Conservation (phyloP, 2,797 vertebrate genomes). For the Oryzias sinensis region DNA sequence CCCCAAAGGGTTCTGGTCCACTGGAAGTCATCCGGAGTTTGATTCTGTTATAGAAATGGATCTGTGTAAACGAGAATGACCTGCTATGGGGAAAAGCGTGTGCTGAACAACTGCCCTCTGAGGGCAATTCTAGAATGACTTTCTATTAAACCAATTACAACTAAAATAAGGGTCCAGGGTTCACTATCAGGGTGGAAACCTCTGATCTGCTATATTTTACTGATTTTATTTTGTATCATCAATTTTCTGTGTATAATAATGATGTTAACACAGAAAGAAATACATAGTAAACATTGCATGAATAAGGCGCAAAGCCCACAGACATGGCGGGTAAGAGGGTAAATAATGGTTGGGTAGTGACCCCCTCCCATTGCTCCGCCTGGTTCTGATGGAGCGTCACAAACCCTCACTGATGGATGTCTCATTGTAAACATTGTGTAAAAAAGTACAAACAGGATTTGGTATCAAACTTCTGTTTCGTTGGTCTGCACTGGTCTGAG, state of each 20-base stretch:
- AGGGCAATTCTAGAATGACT: too few species aligned
- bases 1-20: not conserved
- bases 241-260: too few species aligned
- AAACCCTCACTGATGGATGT: slow-evolving; percentile 20
- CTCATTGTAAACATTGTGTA: slow-evolving; percentile 61
- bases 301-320: slow-evolving; percentile 22
- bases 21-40: slow-evolving; percentile 14
- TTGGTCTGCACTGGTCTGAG: slow-evolving; percentile 29
- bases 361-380: slow-evolving; percentile 19
- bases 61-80: slow-evolving; percentile 57
- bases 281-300: not conserved
- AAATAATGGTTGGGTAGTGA: too few species aligned
- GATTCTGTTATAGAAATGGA: slow-evolving; percentile 11
- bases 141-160: too few species aligned
- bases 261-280: too few species aligned
- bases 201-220: too few species aligned
- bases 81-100: slow-evolving; percentile 26
- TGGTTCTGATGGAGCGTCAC: slow-evolving; percentile 24
- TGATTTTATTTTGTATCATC: too few species aligned
- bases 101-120: too few species aligned
- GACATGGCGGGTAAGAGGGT: too few species aligned
- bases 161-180: too few species aligned
- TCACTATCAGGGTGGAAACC: too few species aligned
- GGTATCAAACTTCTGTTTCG: slow-evolving; percentile 45
- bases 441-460: slow-evolving; percentile 54